phyloP scores from a whole-genome alignment of 2,797 vertebrate species.

The Falco peregrinus region DNA sequence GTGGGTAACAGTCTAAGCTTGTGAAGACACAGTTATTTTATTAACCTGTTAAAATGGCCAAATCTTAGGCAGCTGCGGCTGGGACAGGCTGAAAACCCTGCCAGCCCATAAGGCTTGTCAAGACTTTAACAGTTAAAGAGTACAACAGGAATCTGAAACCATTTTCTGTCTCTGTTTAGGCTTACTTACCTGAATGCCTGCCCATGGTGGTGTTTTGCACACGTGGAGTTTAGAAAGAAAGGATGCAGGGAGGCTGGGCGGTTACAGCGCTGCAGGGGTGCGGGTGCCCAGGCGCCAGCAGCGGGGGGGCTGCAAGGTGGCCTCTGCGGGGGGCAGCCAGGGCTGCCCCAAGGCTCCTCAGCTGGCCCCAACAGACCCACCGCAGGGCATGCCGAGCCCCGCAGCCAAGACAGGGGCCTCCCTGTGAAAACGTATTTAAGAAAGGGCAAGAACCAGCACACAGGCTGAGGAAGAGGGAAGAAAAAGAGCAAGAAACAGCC shows the following conservation, averaged over 20 bases:
- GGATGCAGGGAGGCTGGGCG: background rate
- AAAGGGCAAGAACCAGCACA: background rate
- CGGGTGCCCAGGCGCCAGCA: background rate
- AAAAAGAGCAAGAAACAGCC: background rate
- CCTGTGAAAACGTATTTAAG: background rate
- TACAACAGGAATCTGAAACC: background rate
- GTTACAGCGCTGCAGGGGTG: background rate
- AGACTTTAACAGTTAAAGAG: background rate
- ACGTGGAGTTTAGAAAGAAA: background rate
- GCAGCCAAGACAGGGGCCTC: background rate
- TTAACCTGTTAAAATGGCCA: background rate
- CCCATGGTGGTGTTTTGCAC: background rate
- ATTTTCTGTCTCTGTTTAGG: background rate
- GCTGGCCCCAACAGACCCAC: accelerated
- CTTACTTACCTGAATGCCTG: background rate
- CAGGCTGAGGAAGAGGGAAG: background rate
- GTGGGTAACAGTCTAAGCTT: background rate
- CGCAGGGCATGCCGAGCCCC: background rate
- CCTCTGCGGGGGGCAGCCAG: background rate
- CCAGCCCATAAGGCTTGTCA: background rate
- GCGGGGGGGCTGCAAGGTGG: accelerated
- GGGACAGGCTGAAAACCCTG: background rate
- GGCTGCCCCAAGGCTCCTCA: background rate
- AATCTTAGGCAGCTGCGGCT: background rate
- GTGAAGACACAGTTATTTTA: background rate